Evolutionary conservation across 2,888 invertebrate species (phyloP).

Genomic region (Pheosia gnoma): DNA sequence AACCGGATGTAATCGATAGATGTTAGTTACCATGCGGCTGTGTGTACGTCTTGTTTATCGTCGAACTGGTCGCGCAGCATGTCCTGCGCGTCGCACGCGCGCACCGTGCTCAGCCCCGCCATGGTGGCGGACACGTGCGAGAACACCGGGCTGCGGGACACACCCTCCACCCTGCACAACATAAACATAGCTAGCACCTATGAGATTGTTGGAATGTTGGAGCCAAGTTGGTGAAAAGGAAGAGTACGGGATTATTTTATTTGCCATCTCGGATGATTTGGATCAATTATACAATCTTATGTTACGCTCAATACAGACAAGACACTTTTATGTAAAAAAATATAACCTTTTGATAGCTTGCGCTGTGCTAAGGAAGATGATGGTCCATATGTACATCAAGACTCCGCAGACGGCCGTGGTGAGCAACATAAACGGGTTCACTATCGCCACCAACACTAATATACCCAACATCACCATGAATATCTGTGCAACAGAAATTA

Average conservation of each 20-base stretch:
- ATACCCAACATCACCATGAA: slow-evolving; percentile 89
- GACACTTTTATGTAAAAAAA: neutral
- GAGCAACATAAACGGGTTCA: slow-evolving; percentile 87
- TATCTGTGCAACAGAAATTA: slow-evolving; percentile 71
- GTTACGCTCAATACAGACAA: neutral
- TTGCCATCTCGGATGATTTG: too few species aligned
- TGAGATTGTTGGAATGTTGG: too few species aligned
- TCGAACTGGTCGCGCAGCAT: slow-evolving; percentile 88
- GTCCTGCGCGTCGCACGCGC: slow-evolving; percentile 87
- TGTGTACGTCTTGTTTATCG: slow-evolving; percentile 86
- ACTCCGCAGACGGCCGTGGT: slow-evolving; percentile 85
- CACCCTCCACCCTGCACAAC: slow-evolving; percentile 69
- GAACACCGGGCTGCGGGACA: slow-evolving; percentile 92
- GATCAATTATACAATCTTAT: too few species aligned
- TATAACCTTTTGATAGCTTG: slow-evolving; percentile 86
- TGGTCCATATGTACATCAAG: slow-evolving; percentile 86
- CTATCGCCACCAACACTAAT: slow-evolving; percentile 87
- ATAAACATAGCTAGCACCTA: too few species aligned
- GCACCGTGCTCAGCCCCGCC: slow-evolving; percentile 90
- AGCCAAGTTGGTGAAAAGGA: too few species aligned
- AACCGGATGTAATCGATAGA: too few species aligned
- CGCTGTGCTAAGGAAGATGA: slow-evolving; percentile 88
- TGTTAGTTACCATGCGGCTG: slow-evolving; percentile 81
- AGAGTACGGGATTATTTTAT: too few species aligned
- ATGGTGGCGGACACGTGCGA: slow-evolving; percentile 92